Base-by-base conservation (phyloP, 2,888 invertebrate genomes). In the Lumbricus terrestris region DNA sequence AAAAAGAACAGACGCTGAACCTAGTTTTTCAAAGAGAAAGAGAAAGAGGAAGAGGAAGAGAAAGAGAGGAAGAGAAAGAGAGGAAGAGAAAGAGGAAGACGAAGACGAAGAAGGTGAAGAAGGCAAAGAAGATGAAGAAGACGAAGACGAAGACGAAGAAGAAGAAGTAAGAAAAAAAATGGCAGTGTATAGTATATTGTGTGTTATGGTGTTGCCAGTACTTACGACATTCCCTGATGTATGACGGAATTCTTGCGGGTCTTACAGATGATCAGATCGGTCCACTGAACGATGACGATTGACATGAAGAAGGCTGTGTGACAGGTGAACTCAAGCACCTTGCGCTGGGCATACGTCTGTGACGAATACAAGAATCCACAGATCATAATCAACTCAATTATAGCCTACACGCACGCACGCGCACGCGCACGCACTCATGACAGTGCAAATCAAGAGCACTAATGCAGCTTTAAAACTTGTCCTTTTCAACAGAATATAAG, bases 301-400 rank as follows among this genome's bases (percentile, higher is more conserved):
- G 90, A n/a, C 90, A 89, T 89, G 85, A 90, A 90, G 37, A 82
- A 90, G 34, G 89, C 90, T 13, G 90, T 82, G 54, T 90, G 83
- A 11, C 82, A 54, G 38, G 90, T 90, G 34, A 38, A 89, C 90
- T 90, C 89, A 16, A 90, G 89, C 35, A 89, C 40, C 38, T 82
- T 82, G n/a, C 90, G 69, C 47, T 90, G 90, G 29, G 90, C 90
- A 40, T 90, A 90, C 15, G 90, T 90, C 90, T 90, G 90, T 42
- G n/a, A n/a, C n/a, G n/a, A n/a, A n/a, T 16, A 6, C 42, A 88
- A 6, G 13, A 23, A 88, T 2, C 69, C 69, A 89, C 18, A 89
- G 5, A 16, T 29, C 34, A 35, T n/a, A 18, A 34, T n/a, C 33
- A 83, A 83, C 34, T 83, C 34, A 33, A 23, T 47, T n/a, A n/a